Percentiles rank a stretch among this genome's conserved stretches.
These are phyloP conservation scores for Lanius collurio DNA, from an alignment of 2,113 vertebrate genomes.

Conservation along the genomic window DNA sequence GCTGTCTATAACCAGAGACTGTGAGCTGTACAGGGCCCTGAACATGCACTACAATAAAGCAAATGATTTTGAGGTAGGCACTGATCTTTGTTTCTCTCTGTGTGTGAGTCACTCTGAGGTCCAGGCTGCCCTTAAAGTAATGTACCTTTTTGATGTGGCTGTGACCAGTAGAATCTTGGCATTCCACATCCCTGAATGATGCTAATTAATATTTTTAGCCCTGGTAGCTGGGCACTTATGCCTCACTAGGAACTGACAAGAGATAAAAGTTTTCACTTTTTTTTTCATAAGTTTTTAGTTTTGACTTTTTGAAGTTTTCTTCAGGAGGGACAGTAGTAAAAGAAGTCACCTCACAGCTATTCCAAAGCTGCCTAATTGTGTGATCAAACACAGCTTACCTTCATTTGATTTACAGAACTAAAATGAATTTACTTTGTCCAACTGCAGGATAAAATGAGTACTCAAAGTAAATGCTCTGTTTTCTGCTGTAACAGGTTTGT, in stretches of 20 bases:
- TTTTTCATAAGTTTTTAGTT: neutral
- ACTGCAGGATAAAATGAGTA: neutral
- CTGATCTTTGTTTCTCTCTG: conserved; percentile 51
- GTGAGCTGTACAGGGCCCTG: conserved; percentile 95
- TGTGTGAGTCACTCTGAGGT: neutral
- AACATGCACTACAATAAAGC: conserved; percentile 99
- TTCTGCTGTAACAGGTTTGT: conserved; percentile 4
- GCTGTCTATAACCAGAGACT: conserved; percentile 93
- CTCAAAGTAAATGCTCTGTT: conserved; percentile 17
- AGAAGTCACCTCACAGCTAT: neutral
- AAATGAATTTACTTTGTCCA: conserved; percentile 1
- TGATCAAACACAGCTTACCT: neutral
- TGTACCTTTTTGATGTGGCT: neutral
- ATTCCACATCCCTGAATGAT: neutral
- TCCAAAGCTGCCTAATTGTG: neutral
- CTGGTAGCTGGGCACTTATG: neutral
- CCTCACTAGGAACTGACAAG: neutral
- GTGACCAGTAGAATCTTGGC: neutral
- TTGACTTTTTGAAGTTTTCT: neutral
- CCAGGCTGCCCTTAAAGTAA: conserved; percentile 15
- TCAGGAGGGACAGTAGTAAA: neutral
- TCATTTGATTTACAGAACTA: conserved; percentile 8
- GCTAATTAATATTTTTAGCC: conserved; percentile 11
- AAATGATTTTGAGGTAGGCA: conserved; percentile 97
- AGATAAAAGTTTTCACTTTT: neutral